These are phyloP conservation scores for Aphis gossypii DNA, from an alignment of 1,140 invertebrate genomes.

Conservation along the genomic window DNA sequence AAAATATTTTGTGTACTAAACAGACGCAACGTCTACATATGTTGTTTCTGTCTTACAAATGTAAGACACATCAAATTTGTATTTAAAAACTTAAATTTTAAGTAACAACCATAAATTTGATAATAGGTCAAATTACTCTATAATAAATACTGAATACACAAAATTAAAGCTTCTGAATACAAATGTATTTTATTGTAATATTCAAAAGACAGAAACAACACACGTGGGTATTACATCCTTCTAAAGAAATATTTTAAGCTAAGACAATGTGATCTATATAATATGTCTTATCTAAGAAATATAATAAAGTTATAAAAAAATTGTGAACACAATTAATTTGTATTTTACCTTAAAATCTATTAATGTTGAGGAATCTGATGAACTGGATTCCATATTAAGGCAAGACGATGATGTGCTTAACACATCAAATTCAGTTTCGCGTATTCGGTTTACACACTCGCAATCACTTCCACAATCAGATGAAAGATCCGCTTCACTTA, in stretches of 20 bases:
- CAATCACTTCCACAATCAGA: not conserved
- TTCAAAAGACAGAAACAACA: not conserved
- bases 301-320: not conserved
- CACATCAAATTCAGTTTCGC: not conserved
- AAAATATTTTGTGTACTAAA: not conserved
- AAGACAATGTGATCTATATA: not conserved
- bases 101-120: too few species aligned
- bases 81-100: not conserved
- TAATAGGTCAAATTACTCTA: not conserved
- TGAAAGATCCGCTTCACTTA: not conserved
- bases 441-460: not conserved
- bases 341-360: not conserved
- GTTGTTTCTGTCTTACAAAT: not conserved
- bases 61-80: not conserved
- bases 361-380: not conserved
- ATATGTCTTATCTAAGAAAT: not conserved
- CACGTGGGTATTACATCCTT: not conserved
- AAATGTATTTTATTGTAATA: not conserved
- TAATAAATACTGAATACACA: not conserved
- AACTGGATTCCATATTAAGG: not conserved
- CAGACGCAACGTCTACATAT: not conserved
- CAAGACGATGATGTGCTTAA: not conserved
- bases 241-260: not conserved
- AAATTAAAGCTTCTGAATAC: not conserved
- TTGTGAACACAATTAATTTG: not conserved